Base-by-base conservation (phyloP, 2,888 invertebrate genomes). In the Caenorhabditis uteleia region DNA sequence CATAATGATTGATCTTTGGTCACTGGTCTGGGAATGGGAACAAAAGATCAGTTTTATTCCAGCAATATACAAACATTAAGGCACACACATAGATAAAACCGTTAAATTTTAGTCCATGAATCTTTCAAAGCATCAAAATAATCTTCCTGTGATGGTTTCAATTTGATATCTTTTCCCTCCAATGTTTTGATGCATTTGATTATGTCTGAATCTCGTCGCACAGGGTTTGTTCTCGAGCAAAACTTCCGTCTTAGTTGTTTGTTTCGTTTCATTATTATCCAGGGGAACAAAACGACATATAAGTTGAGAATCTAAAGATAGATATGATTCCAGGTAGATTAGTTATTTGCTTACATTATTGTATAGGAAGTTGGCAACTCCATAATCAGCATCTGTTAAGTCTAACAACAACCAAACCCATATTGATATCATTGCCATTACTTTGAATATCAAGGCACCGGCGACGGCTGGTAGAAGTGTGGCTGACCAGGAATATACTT, bases 331-430 rank as follows among this genome's bases (percentile, higher is more conserved):
- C 6, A 7, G 18, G 7, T 23, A 10, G 23, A 23, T 40, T 23
- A 5, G 4, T 23, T 34, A 4, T 14, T 7, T n/a, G n/a, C 39
- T 29, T 20, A 62, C 61, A 44, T 62, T 62, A n/a, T 62, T 62
- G 33, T 51, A 62, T 2, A 62, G 34, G 36, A 56, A 62, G 18
- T 62, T 62, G 4, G 56, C 56, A 1, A 62, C 26, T 8, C 61
- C 61, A 26, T 62, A 62, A 16, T 62, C 56, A 50, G 54, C 46
- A 3, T 56, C 51, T 10, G 49, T 34, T n/a, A 62, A 45, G 4
- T 51, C 29, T 7, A 44, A n/a, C 21, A 62, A 27, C 8, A 62
- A 39, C 61, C 61, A 62, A 16, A 31, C 36, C 61, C 61, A 62
- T 12, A 62, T 62, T 0, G 61, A 47, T 42, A 62, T 21, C 42